These are phyloP conservation scores for Danio kyathit DNA, from an alignment of 2,797 vertebrate genomes.

Conservation along the genomic window DNA sequence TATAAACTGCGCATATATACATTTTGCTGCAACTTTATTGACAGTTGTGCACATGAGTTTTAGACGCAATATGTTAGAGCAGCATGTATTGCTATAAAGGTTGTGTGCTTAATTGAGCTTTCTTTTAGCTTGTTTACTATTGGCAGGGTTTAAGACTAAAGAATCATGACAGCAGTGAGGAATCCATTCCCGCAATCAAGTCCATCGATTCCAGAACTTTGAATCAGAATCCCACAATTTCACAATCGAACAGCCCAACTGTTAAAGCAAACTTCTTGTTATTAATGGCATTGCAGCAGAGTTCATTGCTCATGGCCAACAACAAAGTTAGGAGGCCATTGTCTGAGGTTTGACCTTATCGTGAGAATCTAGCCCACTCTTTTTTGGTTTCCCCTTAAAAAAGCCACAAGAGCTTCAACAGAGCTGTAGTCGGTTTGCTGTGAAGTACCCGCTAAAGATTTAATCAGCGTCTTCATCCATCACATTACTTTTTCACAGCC, in stretches of 20 bases:
- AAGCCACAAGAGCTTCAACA: constrained; percentile 32
- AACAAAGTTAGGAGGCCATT: constrained; percentile 5
- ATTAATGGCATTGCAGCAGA: neutral
- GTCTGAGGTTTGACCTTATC: constrained; percentile 35
- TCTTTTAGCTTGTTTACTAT: too few relatives aligned
- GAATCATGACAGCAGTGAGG: too few relatives aligned
- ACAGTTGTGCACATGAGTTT: too few relatives aligned
- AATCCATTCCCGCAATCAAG: too few relatives aligned
- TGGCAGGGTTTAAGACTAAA: too few relatives aligned
- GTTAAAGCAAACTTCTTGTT: neutral
- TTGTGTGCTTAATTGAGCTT: too few relatives aligned
- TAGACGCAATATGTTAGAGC: too few relatives aligned
- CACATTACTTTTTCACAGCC: constrained; percentile 39
- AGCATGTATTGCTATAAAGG: too few relatives aligned
- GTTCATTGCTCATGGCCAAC: neutral
- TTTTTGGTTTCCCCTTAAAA: constrained; percentile 48
- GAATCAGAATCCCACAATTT: too few relatives aligned
- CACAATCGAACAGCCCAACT: neutral
- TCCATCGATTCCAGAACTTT: too few relatives aligned
- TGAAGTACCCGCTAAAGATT: constrained; percentile 47
- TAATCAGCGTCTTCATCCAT: constrained; percentile 54
- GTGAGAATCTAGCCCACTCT: constrained; percentile 9
- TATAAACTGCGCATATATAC: too few relatives aligned
- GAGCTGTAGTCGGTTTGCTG: constrained; percentile 30
- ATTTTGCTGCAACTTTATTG: too few relatives aligned